A percentile compares a stretch with the other conserved stretches of the same genome.
Conservation (phyloP, 2,888 invertebrate species). For the Cancer borealis region DNA sequence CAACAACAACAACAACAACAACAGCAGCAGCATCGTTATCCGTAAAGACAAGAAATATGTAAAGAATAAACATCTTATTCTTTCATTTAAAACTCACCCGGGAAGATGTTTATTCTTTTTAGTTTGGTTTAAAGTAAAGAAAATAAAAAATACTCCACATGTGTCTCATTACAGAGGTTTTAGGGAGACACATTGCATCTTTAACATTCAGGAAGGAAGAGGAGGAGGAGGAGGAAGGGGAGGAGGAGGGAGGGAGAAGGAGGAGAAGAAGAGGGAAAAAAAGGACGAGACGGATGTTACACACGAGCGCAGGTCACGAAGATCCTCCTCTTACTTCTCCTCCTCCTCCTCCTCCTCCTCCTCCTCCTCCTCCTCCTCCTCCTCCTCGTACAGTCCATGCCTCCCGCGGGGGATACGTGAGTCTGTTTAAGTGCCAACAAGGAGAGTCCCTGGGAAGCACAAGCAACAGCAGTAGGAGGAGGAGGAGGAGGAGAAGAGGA, state of each 20-base stretch:
- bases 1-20: background rate
- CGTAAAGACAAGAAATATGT: background rate
- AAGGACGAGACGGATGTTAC: conserved; percentile 12
- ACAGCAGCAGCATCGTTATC: background rate
- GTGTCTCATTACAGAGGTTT: conserved; percentile 31
- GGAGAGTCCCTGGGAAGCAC: background rate
- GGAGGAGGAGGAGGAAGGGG: background rate
- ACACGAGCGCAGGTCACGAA: background rate
- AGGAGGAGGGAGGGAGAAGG: background rate
- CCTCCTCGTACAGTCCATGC: background rate
- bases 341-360: background rate
- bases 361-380: background rate
- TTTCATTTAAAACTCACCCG: background rate
- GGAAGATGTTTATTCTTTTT: background rate
- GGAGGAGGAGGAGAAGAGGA: background rate
- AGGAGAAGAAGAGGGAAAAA: background rate
- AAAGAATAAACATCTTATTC: background rate
- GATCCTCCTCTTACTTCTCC: background rate
- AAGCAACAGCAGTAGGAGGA: background rate
- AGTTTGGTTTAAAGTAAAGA: background rate
- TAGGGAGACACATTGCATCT: conserved; percentile 16
- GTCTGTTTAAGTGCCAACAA: conserved; percentile 18
- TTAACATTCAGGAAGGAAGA: conserved; percentile 12
- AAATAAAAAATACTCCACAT: background rate
- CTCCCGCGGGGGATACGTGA: background rate